Base-by-base conservation (phyloP, 1,140 invertebrate species). In the Bemisia tabaci region DNA sequence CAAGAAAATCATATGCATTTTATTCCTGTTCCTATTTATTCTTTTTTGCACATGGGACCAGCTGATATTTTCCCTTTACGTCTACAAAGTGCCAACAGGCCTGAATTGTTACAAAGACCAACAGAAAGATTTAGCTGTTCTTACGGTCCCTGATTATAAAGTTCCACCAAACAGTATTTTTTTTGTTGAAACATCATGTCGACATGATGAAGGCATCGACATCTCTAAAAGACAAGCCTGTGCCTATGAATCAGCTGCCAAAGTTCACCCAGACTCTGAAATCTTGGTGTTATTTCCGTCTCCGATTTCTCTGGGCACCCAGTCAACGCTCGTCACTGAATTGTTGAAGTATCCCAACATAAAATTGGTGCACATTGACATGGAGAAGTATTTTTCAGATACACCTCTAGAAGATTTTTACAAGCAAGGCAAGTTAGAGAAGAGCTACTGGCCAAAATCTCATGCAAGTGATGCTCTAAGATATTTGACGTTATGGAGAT, bases 401-500 rank as follows among this genome's bases (percentile, higher is more conserved):
- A 86, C 87, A 0, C 84, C 85, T 0, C 74, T 89, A 0, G 80
- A 87, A 60, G 63, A 79, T 12, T 84, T 86, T 79, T 82, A 84
- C 25, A 68, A 70, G 17, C 79, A 75, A n/a, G 81, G 81, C 0
- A 70, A 77, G 0, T 73, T 90, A 1, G 81, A 72, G 62, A 83
- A 70, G 59, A 79, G 71, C 79, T 77, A n/a, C 59, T 78, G 88
- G 81, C 79, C 79, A 67, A 69, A 81, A 67, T 82, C 83, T 70
- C 81, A 89, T 76, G 81, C 86, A 68, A 83, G 82, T 22, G 87
- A 90, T 72, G 79, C 88, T 22, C 72, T 90, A 26, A 79, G 88
- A 67, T 90, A 85, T 69, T 71, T 89, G 12, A 85, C 86, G 0
- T 74, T 91, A 0, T 90, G 85, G 80, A 90, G 89, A 72, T 90